These are phyloP conservation scores for Drosophila falleni DNA, from an alignment of 2,888 invertebrate genomes.

Conservation along the genomic window DNA sequence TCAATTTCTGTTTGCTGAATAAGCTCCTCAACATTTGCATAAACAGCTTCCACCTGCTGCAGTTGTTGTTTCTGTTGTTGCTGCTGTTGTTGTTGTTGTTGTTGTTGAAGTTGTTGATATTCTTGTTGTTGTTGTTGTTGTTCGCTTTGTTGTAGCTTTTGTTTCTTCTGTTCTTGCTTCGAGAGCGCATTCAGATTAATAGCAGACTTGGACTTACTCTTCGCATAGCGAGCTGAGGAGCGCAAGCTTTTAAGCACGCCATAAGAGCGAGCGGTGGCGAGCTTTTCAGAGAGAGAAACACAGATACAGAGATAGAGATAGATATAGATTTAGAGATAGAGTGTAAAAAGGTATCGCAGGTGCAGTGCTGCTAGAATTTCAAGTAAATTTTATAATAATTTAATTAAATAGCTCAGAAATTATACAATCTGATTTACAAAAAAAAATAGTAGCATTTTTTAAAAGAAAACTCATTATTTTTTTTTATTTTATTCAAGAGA, in stretches of 20 bases:
- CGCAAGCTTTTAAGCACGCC: conserved; percentile 73
- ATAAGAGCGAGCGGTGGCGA: conserved; percentile 70
- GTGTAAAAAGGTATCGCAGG: neutral
- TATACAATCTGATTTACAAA: no score
- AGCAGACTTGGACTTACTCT: conserved; percentile 67
- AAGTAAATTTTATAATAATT: neutral
- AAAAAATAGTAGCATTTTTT: no score
- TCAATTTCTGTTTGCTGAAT: conserved; percentile 38
- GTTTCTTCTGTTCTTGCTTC: conserved; percentile 65
- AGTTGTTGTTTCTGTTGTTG: neutral
- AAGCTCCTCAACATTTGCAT: conserved; percentile 66
- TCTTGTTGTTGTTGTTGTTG: conserved; percentile 23
- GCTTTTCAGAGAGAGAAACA: conserved; percentile 53
- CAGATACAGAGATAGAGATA: neutral
- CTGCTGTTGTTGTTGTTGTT: conserved; percentile 19
- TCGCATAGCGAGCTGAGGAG: conserved; percentile 69
- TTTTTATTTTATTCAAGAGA: no score
- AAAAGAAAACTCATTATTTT: no score
- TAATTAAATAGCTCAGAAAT: no score
- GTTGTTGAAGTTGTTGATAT: conserved; percentile 17
- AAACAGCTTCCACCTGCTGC: conserved; percentile 55
- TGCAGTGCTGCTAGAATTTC: neutral
- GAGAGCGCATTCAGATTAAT: conserved; percentile 68
- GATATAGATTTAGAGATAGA: conserved; percentile 5
- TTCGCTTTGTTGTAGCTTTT: conserved; percentile 32